Evolutionary conservation across 2,113 vertebrate genomes (phyloP).

Genomic region (Notarius lentiginosus): DNA sequence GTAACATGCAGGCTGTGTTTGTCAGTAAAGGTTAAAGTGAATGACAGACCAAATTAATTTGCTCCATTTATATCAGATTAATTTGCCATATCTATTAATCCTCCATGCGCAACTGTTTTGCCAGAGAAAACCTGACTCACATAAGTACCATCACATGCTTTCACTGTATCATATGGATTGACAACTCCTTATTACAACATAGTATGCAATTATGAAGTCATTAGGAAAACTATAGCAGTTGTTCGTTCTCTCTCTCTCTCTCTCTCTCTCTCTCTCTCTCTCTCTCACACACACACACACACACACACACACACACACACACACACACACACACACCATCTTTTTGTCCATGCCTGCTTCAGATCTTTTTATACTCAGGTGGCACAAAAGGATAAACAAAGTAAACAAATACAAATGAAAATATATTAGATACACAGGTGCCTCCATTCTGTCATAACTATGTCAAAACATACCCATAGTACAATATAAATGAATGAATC

Average conservation of each 20-base stretch:
- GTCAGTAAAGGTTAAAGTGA: background rate
- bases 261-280: background rate
- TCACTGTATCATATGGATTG: background rate
- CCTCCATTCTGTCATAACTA: background rate
- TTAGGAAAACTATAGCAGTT: background rate
- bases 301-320: no score
- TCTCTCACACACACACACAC: background rate
- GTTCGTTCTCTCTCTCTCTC: background rate
- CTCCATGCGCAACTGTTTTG: background rate
- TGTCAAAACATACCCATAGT: background rate
- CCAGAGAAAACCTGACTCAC: background rate
- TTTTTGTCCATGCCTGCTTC: background rate
- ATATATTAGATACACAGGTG: background rate
- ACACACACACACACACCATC: background rate
- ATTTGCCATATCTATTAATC: conserved; percentile 9
- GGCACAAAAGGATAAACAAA: background rate
- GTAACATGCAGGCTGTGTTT: background rate
- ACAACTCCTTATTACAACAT: conserved; percentile 7
- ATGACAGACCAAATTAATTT: background rate
- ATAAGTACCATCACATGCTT: background rate
- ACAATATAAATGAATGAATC: background rate
- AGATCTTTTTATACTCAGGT: no score
- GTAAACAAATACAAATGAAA: background rate
- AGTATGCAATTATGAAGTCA: conserved; percentile 2
- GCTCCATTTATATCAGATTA: background rate